Conservation (phyloP, 2,797 vertebrate species). For the Chelonia mydas region DNA sequence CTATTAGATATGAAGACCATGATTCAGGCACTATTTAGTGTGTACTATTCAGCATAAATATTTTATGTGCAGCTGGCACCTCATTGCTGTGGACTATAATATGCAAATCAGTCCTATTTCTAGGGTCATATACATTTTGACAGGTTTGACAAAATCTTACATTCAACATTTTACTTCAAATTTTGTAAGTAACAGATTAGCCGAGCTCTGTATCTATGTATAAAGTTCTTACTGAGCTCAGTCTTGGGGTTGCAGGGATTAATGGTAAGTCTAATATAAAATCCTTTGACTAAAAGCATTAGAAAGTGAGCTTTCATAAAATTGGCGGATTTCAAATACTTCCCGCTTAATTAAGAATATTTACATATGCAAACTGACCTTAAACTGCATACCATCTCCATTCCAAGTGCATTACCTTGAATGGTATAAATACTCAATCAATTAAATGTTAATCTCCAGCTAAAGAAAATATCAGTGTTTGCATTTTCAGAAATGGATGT, state of each 20-base stretch:
- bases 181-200: background rate
- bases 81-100: background rate
- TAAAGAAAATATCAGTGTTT: background rate
- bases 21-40: background rate
- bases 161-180: background rate
- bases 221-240: conserved; percentile 44
- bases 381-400: background rate
- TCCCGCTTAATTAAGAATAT: conserved; percentile 8
- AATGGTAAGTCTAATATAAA: conserved; percentile 11
- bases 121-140: rapidly evolving
- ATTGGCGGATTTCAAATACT: background rate
- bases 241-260: conserved; percentile 40
- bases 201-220: background rate
- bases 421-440: rapidly evolving
- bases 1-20: background rate
- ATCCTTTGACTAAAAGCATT: conserved; percentile 61
- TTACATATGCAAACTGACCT: background rate
- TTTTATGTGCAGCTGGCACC: rapidly evolving
- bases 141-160: rapidly evolving
- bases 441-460: background rate
- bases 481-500: background rate
- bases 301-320: background rate
- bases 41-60: rapidly evolving
- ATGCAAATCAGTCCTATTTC: background rate
- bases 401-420: background rate